Conservation (phyloP, 2,888 invertebrate genomes). For the Dendrolimus houi region DNA sequence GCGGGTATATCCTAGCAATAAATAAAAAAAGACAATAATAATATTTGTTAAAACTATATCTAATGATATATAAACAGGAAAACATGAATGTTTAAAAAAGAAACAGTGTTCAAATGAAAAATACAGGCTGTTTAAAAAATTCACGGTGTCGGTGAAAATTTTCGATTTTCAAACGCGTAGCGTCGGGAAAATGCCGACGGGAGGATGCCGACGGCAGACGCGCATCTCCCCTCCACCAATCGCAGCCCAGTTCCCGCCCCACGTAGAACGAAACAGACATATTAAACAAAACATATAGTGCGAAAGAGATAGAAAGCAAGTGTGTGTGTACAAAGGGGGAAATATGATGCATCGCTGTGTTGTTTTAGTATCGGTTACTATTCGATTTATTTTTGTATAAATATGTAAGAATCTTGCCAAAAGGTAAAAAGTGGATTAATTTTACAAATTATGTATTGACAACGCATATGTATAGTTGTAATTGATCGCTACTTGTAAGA, state of each 20-base stretch:
- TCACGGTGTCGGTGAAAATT: slow-evolving; percentile 22
- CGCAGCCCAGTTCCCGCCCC: slow-evolving; percentile 58
- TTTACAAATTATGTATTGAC: slow-evolving; percentile 6
- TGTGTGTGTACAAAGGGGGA: slow-evolving; percentile 63
- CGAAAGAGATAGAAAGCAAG: slow-evolving; percentile 38
- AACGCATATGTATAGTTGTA: no score
- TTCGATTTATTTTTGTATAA: slow-evolving; percentile 62
- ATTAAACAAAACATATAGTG: slow-evolving; percentile 38
- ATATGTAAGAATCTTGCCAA: slow-evolving; percentile 29
- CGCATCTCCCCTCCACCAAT: slow-evolving; percentile 66
- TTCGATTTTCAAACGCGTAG: slow-evolving; percentile 52
- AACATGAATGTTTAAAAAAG: no score
- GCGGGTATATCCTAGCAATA: no score
- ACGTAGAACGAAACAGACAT: slow-evolving; percentile 27
- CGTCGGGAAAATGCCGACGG: slow-evolving; percentile 74
- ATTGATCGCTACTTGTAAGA: no score
- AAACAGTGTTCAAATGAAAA: no score
- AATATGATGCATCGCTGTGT: slow-evolving; percentile 73
- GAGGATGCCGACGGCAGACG: slow-evolving; percentile 54
- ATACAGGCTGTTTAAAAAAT: no score
- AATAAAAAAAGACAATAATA: no score
- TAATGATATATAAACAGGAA: no score
- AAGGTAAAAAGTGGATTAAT: slow-evolving; percentile 51
- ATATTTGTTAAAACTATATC: no score
- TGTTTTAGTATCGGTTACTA: slow-evolving; percentile 69